Base-by-base conservation (phyloP, 2,113 vertebrate genomes). In the Chamaea fasciata region DNA sequence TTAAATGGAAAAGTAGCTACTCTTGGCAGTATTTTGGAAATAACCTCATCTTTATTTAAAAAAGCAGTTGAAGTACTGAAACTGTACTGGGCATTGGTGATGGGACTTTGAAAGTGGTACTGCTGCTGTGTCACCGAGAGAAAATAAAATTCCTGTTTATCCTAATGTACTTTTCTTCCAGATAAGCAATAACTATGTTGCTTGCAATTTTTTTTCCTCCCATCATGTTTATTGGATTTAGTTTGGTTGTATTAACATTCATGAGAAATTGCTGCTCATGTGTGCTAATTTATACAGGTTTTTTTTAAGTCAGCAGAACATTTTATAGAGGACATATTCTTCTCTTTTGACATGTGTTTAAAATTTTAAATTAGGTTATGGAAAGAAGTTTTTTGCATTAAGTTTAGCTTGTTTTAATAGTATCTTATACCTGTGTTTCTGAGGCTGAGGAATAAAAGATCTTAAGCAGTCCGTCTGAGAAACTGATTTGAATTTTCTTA, bases 181-280 rank as follows among this genome's bases (percentile, higher is more conserved):
- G 75, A 82, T 95, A 91, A 92, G 88, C 64, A 94, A 39, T 86
- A 90, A 52, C 53, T 81, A 22, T 30, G 19, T 78, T 95, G 56
- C 85, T 94, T 70, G 46, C 56, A 46, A 2, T 79, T 84, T 91
- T 89, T 74, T 75, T 75, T 59, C 4, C 37, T 63, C 17, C n/a
- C 9, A 64, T 71, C 46, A 18, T 77, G n/a, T 81, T 93, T 92
- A 41, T 87, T 90, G 1, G 68, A 73, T 90, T 97, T 88, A 83
- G 52, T 77, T 88, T 90, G 50, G 26, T 89, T 90, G 21, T 83
- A 83, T 94, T 95, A 96, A 82, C 56, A 80, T 96, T 96, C 68
- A 94, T 90, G 83, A 94, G 82, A 90, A 95, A 85, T 30, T 91
- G 67, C 70, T 94, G 67, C 70, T 95, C 23, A 14, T 64, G 53